Conservation (phyloP, 2,888 invertebrate genomes). For the Keiferia lycopersicella region DNA sequence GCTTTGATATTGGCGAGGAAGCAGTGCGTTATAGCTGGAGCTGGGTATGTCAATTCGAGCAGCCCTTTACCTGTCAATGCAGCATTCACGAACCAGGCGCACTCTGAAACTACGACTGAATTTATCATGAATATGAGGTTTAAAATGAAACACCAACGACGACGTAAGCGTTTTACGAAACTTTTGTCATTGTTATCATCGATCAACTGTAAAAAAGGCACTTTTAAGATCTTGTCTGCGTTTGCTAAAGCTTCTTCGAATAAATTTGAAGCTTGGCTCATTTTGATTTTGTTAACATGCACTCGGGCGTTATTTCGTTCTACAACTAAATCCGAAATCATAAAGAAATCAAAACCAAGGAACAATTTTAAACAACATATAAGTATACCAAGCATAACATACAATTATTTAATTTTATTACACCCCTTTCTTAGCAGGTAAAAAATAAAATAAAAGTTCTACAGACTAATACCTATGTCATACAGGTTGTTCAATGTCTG, state of each 20-base stretch:
- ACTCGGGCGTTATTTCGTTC: too few relatives aligned
- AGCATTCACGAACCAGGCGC: conserved; percentile 39
- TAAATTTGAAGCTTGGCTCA: conserved; percentile 34
- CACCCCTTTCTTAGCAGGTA: too few relatives aligned
- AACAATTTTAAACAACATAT: too few relatives aligned
- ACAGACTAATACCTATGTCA: not conserved
- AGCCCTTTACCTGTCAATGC: conserved; percentile 36
- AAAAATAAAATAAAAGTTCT: too few relatives aligned
- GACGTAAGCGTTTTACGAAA: conserved; percentile 35
- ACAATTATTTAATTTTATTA: too few relatives aligned
- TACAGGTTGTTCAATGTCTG: not conserved
- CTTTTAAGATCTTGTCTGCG: conserved; percentile 24
- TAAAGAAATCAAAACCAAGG: too few relatives aligned
- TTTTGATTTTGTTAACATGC: conserved; percentile 29
- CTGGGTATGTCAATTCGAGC: conserved; percentile 43
- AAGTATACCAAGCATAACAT: too few relatives aligned
- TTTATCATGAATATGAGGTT: conserved; percentile 38
- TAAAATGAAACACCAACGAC: conserved; percentile 38
- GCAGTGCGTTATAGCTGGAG: conserved; percentile 47
- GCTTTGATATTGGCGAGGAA: conserved; percentile 46
- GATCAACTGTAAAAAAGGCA: conserved; percentile 42
- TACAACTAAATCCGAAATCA: too few relatives aligned
- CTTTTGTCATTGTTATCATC: conserved; percentile 38
- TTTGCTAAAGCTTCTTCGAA: conserved; percentile 39
- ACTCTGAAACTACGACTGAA: conserved; percentile 35